phyloP scores from a whole-genome alignment of 2,113 vertebrate genomes.

The Poeciliopsis occidentalis region DNA sequence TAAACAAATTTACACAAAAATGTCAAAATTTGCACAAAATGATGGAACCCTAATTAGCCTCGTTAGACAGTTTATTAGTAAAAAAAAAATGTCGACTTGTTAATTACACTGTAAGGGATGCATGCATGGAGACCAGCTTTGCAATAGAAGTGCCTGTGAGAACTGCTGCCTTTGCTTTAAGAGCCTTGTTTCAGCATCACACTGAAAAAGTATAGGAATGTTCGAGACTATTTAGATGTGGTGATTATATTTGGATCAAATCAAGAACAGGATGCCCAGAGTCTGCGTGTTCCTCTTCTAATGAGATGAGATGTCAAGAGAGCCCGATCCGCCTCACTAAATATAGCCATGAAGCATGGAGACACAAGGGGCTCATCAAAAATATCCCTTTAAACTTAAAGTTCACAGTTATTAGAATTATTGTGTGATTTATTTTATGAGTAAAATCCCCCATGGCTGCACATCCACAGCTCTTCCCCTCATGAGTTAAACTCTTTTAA shows the following conservation, averaged over 20 bases:
- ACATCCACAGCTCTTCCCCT: conserved; percentile 9
- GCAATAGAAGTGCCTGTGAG: neutral
- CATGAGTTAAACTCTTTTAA: conserved; percentile 25
- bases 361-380: conserved; percentile 44
- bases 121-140: neutral
- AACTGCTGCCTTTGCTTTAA: conserved; percentile 15
- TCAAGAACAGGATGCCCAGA: conserved; percentile 47
- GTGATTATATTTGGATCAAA: conserved; percentile 74
- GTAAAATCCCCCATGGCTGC: conserved; percentile 27
- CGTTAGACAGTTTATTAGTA: too few species aligned
- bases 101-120: conserved; percentile 11
- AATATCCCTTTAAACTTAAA: conserved; percentile 50
- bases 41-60: too few species aligned
- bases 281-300: conserved; percentile 49
- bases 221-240: conserved; percentile 41
- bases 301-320: conserved; percentile 64
- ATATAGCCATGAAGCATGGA: conserved; percentile 61
- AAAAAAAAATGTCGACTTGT: too few species aligned
- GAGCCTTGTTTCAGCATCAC: conserved; percentile 14
- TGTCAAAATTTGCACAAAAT: too few species aligned
- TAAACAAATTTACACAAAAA: too few species aligned
- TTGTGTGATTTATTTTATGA: conserved; percentile 18
- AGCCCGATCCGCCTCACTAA: conserved; percentile 59
- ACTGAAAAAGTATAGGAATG: conserved; percentile 19
- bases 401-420: conserved; percentile 35